Base-by-base conservation (phyloP, 2,113 vertebrate genomes). In the Leptobrachium leishanense region DNA sequence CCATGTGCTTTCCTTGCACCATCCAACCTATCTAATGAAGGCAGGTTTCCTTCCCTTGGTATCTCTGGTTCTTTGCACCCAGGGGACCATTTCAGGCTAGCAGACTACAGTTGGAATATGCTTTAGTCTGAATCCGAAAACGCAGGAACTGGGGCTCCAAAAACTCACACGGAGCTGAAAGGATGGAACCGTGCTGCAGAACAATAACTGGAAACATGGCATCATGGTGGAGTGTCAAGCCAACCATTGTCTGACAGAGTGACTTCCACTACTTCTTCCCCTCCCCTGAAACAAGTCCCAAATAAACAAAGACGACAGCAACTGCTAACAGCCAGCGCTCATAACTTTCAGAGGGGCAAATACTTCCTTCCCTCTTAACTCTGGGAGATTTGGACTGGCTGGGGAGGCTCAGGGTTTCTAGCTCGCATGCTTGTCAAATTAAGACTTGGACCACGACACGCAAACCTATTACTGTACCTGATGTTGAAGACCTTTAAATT, bases 201-300 rank as follows among this genome's bases (percentile, higher is more conserved):
- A 92, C 92, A 93, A 91, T 91, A 73, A 82, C 4, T 81, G 90
- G 90, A 92, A 92, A 85, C 62, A 0, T 2, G 79, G 81, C 81
- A 84, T 82, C 73, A 1, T 72, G 4, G 82, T 1, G 68, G 41
- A 83, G 83, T 62, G 2, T 31, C 0, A 78, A 9, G 1, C 0
- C 2, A 83, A 79, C 83, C 44, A 87, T 88, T 89, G 87, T 89
- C 85, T 0, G 0, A 9, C 79, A 59, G 0, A 4, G 84, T 82
- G 62, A 0, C 77, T 85, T 82, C 84, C 83, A 85, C n/a, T n/a
- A n/a, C 70, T 0, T 0, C 31, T 0, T 9, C 63, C 81, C 72
- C 0, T 57, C 54, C n/a, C 71, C 62, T 20, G 0, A 74, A 40
- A 69, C 83, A 85, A 40, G 46, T 75, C 75, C 15, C 1, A 0